Evolutionary conservation across 2,113 vertebrate genomes (phyloP).

Genomic region (Hippocampus barbouri): DNA sequence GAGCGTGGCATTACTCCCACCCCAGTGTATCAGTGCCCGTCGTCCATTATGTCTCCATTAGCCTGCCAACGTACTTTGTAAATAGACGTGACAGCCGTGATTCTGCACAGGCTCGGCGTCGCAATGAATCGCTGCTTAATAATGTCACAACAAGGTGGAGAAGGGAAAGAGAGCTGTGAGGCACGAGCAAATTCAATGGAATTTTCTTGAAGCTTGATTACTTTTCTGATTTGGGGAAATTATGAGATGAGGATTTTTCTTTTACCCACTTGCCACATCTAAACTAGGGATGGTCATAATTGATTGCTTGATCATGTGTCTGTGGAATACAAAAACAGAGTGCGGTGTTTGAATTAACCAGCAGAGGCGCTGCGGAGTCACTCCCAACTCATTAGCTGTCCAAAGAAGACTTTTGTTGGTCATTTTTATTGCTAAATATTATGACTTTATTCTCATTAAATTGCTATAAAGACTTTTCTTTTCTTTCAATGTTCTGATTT

Average conservation of each 20-base stretch:
- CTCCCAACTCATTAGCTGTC: neutral
- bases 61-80: slow-evolving; percentile 47
- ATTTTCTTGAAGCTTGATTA: slow-evolving; percentile 3
- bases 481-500: no score
- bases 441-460: no score
- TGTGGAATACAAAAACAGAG: neutral
- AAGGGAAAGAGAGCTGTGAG: neutral
- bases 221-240: slow-evolving; percentile 55
- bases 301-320: neutral
- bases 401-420: no score
- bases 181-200: neutral
- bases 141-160: slow-evolving; percentile 10
- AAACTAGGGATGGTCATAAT: neutral
- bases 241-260: slow-evolving; percentile 41
- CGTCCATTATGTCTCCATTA: slow-evolving; percentile 41
- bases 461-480: no score
- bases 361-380: neutral
- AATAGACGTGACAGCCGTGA: slow-evolving; percentile 59
- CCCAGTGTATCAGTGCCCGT: slow-evolving; percentile 3
- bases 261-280: no score
- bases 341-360: neutral
- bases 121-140: slow-evolving; percentile 38
- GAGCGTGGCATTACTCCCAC: neutral
- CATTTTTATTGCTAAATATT: no score
- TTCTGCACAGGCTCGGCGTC: slow-evolving; percentile 40